Percentiles rank a stretch among this genome's conserved stretches.
Evolutionary conservation across 2,888 invertebrate genomes (phyloP).

Genomic region (Quadroppia sp.): DNA sequence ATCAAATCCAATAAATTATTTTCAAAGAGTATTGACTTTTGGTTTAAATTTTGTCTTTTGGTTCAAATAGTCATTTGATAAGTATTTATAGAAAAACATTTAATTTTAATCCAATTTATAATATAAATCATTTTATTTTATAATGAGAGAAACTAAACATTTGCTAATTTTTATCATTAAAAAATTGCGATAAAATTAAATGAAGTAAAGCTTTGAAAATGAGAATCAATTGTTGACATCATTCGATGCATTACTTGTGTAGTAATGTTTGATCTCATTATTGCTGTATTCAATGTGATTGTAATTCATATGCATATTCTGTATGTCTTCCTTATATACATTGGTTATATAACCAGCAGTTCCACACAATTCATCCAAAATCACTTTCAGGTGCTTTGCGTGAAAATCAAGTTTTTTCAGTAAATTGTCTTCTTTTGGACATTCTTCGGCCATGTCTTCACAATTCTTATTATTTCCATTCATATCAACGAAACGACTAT

Average conservation of each 20-base stretch:
- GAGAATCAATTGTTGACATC: too few species aligned
- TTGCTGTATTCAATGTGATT: conserved; percentile 18
- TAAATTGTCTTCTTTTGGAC: background rate
- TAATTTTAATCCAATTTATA: too few species aligned
- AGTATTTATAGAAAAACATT: too few species aligned
- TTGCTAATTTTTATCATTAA: too few species aligned
- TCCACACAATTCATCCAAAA: conserved; percentile 3
- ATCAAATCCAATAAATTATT: too few species aligned
- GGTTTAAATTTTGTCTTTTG: too few species aligned
- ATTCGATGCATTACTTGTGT: conserved; percentile 31
- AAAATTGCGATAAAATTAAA: too few species aligned
- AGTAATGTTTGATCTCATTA: conserved; percentile 37
- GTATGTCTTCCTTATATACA: conserved; percentile 23
- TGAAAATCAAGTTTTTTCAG: conserved; percentile 18
- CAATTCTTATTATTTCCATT: background rate
- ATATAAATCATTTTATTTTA: too few species aligned
- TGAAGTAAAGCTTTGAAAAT: too few species aligned
- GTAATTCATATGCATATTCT: conserved; percentile 35
- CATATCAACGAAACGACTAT: background rate
- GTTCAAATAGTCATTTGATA: too few species aligned
- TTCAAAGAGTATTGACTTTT: too few species aligned
- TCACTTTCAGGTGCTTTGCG: background rate
- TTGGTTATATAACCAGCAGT: background rate
- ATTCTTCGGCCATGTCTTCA: background rate
- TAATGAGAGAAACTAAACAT: too few species aligned